Percentiles rank a stretch among this genome's conserved stretches.
Conservation (phyloP, 2,797 vertebrate species). For the Cottoperca gobio region DNA sequence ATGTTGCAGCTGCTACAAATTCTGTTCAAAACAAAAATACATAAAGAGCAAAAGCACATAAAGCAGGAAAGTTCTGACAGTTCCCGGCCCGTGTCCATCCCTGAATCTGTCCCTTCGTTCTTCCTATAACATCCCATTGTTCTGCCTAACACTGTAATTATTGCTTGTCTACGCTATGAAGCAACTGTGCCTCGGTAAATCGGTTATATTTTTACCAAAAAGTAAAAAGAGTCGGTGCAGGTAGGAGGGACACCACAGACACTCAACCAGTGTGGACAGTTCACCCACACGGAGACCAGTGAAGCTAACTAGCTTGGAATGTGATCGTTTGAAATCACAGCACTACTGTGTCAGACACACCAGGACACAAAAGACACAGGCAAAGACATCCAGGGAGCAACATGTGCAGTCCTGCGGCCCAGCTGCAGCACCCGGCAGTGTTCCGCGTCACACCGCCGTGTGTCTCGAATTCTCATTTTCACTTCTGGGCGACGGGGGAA, state of each 20-base stretch:
- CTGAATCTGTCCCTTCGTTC: conserved; percentile 15
- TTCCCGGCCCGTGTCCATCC: conserved; percentile 27
- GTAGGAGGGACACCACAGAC: conserved; percentile 35
- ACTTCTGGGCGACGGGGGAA: conserved; percentile 70
- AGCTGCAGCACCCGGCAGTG: conserved; percentile 2
- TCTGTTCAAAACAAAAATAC: conserved; percentile 60
- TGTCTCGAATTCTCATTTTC: conserved; percentile 86
- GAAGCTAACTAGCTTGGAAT: conserved; percentile 5
- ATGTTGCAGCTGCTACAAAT: conserved; percentile 68
- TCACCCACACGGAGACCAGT: conserved; percentile 29
- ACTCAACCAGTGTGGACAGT: conserved; percentile 16
- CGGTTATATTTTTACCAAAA: conserved; percentile 69
- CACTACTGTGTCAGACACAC: conserved; percentile 39
- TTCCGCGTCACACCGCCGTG: conserved; percentile 89
- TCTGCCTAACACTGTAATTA: conserved; percentile 72
- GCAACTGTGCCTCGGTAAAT: conserved; percentile 68
- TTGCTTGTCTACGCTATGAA: conserved; percentile 84
- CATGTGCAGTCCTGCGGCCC: conserved; percentile 27
- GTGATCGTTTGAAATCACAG: conserved; percentile 15
- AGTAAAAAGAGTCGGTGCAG: conserved; percentile 65
- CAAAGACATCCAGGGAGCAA: conserved; percentile 40
- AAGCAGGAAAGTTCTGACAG: conserved; percentile 40
- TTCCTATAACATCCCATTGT: conserved; percentile 32
- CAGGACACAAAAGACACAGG: conserved; percentile 42
- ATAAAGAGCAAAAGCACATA: conserved; percentile 50